A percentile compares a stretch with the other conserved stretches of the same genome.
Conservation (phyloP, 2,797 vertebrate species). For the Rhadinocentrus ornatus region DNA sequence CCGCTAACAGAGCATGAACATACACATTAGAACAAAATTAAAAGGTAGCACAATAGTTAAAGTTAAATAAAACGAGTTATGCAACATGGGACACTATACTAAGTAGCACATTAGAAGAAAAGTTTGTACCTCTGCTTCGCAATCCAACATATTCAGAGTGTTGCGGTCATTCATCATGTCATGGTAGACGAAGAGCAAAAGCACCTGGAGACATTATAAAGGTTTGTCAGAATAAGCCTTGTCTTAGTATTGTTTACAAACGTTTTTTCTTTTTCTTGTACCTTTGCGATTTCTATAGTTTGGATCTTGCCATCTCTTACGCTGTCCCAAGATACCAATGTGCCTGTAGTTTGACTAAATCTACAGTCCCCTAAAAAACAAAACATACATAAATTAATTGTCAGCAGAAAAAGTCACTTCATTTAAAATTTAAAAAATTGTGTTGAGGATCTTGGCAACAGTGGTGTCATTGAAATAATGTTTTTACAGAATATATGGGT, state of each 20-base stretch:
- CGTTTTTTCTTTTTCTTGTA: constrained; percentile 51
- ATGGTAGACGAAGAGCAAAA: constrained; percentile 88
- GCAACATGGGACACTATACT: background rate
- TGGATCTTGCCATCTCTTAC: constrained; percentile 79
- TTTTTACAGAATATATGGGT: background rate
- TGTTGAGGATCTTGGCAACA: background rate
- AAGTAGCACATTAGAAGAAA: background rate
- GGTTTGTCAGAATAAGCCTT: background rate
- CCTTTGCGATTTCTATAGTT: constrained; percentile 91
- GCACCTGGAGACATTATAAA: constrained; percentile 79
- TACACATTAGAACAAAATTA: background rate
- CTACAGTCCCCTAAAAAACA: constrained; percentile 77
- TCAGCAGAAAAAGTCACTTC: background rate
- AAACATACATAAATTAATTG: constrained; percentile 1
- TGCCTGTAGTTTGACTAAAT: constrained; percentile 74
- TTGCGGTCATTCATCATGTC: constrained; percentile 85
- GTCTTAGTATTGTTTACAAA: background rate
- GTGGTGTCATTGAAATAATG: background rate
- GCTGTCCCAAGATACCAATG: constrained; percentile 79
- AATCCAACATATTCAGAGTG: constrained; percentile 82
- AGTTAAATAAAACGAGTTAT: background rate
- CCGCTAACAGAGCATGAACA: constrained; percentile 68
- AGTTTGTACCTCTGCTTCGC: constrained; percentile 85
- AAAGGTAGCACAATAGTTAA: background rate
- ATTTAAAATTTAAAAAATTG: background rate